Base-by-base conservation (phyloP, 2,797 vertebrate species). In the Neosilurus hyrtlii region DNA sequence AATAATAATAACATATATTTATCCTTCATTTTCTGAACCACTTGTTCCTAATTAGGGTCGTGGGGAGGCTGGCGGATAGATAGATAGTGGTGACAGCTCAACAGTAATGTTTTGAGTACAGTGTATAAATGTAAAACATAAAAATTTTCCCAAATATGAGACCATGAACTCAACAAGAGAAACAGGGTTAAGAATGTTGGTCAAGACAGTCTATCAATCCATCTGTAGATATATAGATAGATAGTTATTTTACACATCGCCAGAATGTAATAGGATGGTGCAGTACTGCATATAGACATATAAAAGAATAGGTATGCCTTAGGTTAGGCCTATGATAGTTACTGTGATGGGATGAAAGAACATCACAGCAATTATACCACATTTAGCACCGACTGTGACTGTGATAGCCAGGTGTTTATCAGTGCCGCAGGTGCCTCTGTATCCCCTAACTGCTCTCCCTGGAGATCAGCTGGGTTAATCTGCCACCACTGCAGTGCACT, bases 401-500 rank as follows among this genome's bases (percentile, higher is more conserved):
- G 49, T 14, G 67, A 84, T 84, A 83, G 73, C 24, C 82, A 87
- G 84, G 80, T 83, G 73, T 84, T 84, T 81, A 87, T 87, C 73
- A 59, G 73, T 22, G 18, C 77, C 57, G 67, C 86, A 85, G 86
- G 87, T 85, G 80, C 54, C 57, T 61, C 37, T 12, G 83, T 82
- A 49, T 80, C 70, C 73, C 66, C 5, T 63, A 51, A 74, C 81
- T 66, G 16, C 56, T 66, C 56, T 80, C 81, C 86, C 72, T 68
- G 54, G 78, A 51, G 62, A 62, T 71, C 12, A 30, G 2, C 59
- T 59, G 76, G 61, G 79, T 85, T 87, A 82, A 87, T 87, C 78
- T 37, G 49, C 66, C 81, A 66, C 79, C 82, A 78, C 72, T 54
- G 82, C 72, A 73, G 75, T 77, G 57, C 75, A 49, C 76, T 56